phyloP scores from a whole-genome alignment of 2,888 invertebrate genomes.

The Cheilosia vernalis region DNA sequence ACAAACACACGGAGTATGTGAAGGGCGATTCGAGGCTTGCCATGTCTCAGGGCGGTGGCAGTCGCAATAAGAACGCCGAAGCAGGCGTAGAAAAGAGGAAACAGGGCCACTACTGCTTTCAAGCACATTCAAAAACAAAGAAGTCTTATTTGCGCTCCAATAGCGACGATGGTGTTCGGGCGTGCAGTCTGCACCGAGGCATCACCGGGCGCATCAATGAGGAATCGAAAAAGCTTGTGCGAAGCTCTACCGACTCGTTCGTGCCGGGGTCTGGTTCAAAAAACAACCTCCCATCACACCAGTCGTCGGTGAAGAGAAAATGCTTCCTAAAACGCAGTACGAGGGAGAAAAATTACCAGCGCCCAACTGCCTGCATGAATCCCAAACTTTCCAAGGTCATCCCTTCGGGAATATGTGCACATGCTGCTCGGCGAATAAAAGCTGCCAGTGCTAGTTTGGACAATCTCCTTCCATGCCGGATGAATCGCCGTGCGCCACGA shows the following conservation, averaged over 20 bases:
- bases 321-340: slow-evolving; percentile 34
- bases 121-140: slow-evolving; percentile 21
- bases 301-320: slow-evolving; percentile 18
- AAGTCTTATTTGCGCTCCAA: slow-evolving; percentile 42
- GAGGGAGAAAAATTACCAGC: slow-evolving; percentile 26
- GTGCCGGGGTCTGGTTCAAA: background rate
- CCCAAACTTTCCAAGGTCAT: background rate
- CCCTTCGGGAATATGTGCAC: slow-evolving; percentile 22
- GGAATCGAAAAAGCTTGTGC: slow-evolving; percentile 19
- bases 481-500: slow-evolving; percentile 10
- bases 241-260: slow-evolving; percentile 51
- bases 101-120: slow-evolving; percentile 29
- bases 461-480: slow-evolving; percentile 11
- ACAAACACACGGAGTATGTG: slow-evolving; percentile 10
- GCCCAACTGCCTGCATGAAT: slow-evolving; percentile 1
- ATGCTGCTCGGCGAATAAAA: slow-evolving; percentile 26
- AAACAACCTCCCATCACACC: background rate
- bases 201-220: slow-evolving; percentile 9
- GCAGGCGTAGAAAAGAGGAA: background rate
- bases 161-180: slow-evolving; percentile 47
- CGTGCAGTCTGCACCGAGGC: slow-evolving; percentile 5
- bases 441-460: slow-evolving; percentile 46
- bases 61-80: slow-evolving; percentile 18
- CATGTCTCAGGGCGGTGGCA: background rate
- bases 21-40: background rate